Conservation (phyloP, 1,140 invertebrate genomes). For the Drosophila repleta region DNA sequence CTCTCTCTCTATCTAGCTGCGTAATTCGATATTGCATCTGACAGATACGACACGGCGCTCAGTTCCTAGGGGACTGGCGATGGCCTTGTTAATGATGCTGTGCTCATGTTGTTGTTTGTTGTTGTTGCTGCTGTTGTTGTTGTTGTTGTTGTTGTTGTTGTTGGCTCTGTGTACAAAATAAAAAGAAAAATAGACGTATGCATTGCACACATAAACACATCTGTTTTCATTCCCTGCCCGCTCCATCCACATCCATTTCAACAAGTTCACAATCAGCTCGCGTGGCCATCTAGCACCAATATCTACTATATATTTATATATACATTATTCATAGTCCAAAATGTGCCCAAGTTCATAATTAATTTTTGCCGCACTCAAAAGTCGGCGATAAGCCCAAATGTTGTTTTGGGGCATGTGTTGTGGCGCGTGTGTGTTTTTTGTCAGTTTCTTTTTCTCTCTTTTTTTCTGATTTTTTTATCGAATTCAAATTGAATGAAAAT, state of each 20-base stretch:
- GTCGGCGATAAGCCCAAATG: constrained; percentile 25
- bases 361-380: constrained; percentile 16
- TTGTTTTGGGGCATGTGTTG: constrained; percentile 9
- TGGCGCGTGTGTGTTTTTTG: background rate
- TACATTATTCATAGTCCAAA: constrained; percentile 12
- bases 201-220: constrained; percentile 52
- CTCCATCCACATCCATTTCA: constrained; percentile 4
- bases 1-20: constrained; percentile 8
- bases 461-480: constrained; percentile 12
- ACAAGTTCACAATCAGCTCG: constrained; percentile 44
- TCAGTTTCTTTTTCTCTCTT: background rate
- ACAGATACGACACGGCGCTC: constrained; percentile 69
- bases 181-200: constrained; percentile 24
- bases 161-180: constrained; percentile 23
- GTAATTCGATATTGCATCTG: constrained; percentile 77
- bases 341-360: constrained; percentile 13
- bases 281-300: constrained; percentile 12
- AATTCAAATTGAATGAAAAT: constrained; percentile 15
- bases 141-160: constrained; percentile 26
- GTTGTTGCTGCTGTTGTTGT: constrained; percentile 23
- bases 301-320: background rate
- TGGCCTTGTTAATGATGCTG: constrained; percentile 66
- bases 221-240: constrained; percentile 54
- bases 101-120: constrained; percentile 42
- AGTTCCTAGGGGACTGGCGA: constrained; percentile 38